Evolutionary conservation across 1,140 invertebrate species (phyloP), one percentile per base, ranked within the genome.

Genomic region (Pseudobourletiella spinata): DNA sequence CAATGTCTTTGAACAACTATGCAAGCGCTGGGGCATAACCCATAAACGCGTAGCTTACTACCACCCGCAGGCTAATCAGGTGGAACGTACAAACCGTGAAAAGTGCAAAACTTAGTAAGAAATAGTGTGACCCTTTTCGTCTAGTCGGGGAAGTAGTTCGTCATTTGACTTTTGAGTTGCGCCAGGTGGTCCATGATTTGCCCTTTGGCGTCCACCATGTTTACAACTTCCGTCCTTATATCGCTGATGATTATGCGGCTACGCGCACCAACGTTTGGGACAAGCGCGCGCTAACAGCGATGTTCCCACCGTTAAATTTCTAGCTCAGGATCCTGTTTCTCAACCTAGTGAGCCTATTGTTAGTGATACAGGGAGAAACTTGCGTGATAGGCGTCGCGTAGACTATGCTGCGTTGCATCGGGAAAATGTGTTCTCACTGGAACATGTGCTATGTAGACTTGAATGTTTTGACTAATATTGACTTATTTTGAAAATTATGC

Each of bases 1-100:
- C 6, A 59, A 59, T 4, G 28, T 29, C 2, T 30, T 66, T 0
- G 48, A 54, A 48, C 29, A 52, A 8, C 42, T 66, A 26, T 66
- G 59, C 28, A 3, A 24, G 24, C 20, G 57, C 20, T 61, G 50
- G 46, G 32, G 32, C 3, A 58, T 66, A 11, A 3, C 54, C 3
- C 64, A 66, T 20, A 26, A 18, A 3, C 71, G 67, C 20, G 69
- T 67, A 1, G 70, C 73, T 0, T 32, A 70, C 0, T 78, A 79
- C 61, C 74, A 76, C 59, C 73, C 76, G 3, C 70, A 74, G 51
- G 66, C 73, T 0, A 78, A 79, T 57, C 73, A 72, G 0, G 72
- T 73, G 0, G 77, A 79, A 65, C 58, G 76, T 20, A 73, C 72
- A 4, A 79, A 79, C 58, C 50, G 73, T 16, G 73, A 74, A 18